These are phyloP conservation scores for Cosmia trapezina DNA, from an alignment of 2,888 invertebrate genomes.

Conservation along the genomic window DNA sequence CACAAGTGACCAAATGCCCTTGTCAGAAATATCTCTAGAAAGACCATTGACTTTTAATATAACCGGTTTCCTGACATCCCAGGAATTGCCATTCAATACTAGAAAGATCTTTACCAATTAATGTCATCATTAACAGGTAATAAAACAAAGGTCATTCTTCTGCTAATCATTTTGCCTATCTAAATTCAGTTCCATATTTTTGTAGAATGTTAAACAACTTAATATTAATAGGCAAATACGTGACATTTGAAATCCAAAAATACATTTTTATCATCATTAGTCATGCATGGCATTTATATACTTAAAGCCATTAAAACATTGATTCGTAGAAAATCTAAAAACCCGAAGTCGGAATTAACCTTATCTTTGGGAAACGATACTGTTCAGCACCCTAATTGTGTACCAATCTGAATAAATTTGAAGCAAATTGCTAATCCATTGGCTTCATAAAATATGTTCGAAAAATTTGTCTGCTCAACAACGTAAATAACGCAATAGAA, in stretches of 20 bases:
- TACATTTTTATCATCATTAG: slow-evolving; percentile 22
- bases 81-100: neutral
- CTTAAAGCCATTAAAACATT: slow-evolving; percentile 14
- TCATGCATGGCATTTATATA: slow-evolving; percentile 39
- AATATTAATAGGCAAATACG: slow-evolving; percentile 9
- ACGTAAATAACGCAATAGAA: no score
- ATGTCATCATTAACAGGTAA: slow-evolving; percentile 25
- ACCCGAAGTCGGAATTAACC: neutral
- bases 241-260: slow-evolving; percentile 27
- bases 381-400: neutral
- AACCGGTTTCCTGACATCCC: slow-evolving; percentile 18
- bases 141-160: slow-evolving; percentile 39
- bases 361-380: slow-evolving; percentile 11
- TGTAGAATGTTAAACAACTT: slow-evolving; percentile 16
- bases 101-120: slow-evolving; percentile 21
- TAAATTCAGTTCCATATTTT: neutral
- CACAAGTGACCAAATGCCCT: slow-evolving; percentile 18
- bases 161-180: slow-evolving; percentile 26
- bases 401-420: no score
- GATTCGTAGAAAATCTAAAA: slow-evolving; percentile 16
- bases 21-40: slow-evolving; percentile 26
- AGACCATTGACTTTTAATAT: slow-evolving; percentile 28
- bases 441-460: no score
- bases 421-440: no score
- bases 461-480: no score